These are phyloP conservation scores for Sceloporus undulatus DNA, from an alignment of 2,113 vertebrate species.

Conservation along the genomic window DNA sequence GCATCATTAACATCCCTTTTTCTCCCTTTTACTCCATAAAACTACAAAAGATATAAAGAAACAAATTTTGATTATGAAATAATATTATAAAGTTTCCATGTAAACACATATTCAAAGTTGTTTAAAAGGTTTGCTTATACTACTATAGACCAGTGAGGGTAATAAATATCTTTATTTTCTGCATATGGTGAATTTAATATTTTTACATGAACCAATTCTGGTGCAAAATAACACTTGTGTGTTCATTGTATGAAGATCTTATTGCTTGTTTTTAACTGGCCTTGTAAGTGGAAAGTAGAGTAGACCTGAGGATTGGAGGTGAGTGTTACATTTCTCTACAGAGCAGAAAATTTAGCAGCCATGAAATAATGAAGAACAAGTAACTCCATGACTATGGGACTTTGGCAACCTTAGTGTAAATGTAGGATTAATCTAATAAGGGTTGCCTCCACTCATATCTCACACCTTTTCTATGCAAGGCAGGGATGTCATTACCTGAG, in stretches of 20 bases:
- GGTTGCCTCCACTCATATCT: too few species aligned
- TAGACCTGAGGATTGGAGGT: not conserved
- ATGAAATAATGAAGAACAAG: not conserved
- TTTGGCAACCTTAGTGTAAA: not conserved
- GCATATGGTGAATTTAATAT: not conserved
- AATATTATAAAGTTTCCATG: not conserved
- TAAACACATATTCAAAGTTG: conserved; percentile 1
- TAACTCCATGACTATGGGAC: not conserved
- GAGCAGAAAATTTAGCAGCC: not conserved
- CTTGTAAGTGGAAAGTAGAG: not conserved
- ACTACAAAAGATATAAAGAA: too few species aligned
- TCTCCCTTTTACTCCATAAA: too few species aligned
- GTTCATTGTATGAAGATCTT: not conserved
- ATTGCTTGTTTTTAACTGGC: not conserved
- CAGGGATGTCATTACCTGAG: too few species aligned
- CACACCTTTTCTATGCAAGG: too few species aligned
- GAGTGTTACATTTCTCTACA: not conserved
- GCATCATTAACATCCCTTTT: too few species aligned
- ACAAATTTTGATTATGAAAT: not conserved
- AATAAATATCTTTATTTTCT: not conserved
- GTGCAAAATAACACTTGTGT: not conserved
- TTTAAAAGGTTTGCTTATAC: not conserved
- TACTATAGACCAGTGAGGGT: not conserved
- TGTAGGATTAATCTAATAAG: not conserved
- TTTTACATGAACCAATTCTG: not conserved